A percentile compares a stretch with the other conserved stretches of the same genome.
These are phyloP conservation scores for Ferrisia virgata DNA, from an alignment of 2,888 invertebrate species.

Conservation along the genomic window DNA sequence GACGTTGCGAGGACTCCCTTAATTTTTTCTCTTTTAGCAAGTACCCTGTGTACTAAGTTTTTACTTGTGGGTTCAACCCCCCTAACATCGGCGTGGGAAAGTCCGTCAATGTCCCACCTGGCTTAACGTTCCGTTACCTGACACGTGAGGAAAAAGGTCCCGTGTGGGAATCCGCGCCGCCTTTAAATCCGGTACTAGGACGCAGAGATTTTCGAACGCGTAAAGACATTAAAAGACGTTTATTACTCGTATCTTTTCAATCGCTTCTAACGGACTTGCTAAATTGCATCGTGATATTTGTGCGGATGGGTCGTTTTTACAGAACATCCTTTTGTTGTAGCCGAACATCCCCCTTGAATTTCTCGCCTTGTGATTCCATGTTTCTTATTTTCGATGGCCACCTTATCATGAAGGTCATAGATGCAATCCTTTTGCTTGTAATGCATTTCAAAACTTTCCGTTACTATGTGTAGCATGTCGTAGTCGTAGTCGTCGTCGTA, in stretches of 20 bases:
- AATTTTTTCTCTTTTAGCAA: conserved; percentile 39
- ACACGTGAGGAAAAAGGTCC: conserved; percentile 42
- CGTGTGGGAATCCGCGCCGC: conserved; percentile 43
- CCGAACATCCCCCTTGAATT: not conserved
- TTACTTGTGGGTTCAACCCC: conserved; percentile 43
- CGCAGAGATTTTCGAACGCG: conserved; percentile 5
- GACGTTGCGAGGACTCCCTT: conserved; percentile 15
- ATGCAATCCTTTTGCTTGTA: not conserved
- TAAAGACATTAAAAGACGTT: conserved; percentile 39
- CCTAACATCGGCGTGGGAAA: conserved; percentile 41
- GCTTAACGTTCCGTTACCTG: conserved; percentile 45
- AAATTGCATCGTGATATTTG: conserved; percentile 39
- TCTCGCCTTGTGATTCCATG: not conserved
- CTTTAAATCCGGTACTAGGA: conserved; percentile 36
- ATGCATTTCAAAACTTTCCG: conserved; percentile 13
- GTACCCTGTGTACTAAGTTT: conserved; percentile 43
- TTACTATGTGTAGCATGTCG: not conserved
- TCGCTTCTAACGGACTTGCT: conserved; percentile 37
- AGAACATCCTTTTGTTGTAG: conserved; percentile 13
- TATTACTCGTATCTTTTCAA: conserved; percentile 45
- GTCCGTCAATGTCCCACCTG: conserved; percentile 42
- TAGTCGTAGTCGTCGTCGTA: not conserved
- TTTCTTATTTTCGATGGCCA: not conserved
- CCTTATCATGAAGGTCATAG: not conserved
- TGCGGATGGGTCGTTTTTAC: conserved; percentile 4